A percentile compares a stretch with the other conserved stretches of the same genome.
These are phyloP conservation scores for Trichogramma evanescens DNA, from an alignment of 2,888 invertebrate genomes.

Conservation along the genomic window DNA sequence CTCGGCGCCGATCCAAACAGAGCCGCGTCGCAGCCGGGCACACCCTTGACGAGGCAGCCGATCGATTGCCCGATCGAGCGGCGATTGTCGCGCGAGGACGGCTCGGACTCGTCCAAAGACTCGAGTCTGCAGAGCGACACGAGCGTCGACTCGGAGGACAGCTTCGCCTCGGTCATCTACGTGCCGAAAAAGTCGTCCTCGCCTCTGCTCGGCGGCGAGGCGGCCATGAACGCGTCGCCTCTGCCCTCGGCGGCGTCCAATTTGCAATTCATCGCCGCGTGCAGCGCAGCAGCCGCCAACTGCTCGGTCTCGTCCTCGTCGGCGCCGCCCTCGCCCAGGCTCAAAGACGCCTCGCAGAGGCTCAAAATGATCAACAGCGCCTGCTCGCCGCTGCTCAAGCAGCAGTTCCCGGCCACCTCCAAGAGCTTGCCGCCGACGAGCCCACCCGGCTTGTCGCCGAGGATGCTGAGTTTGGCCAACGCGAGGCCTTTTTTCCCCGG, in stretches of 20 bases:
- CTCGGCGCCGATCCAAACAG: slow-evolving; percentile 10
- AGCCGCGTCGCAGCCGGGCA: slow-evolving; percentile 21
- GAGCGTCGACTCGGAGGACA: slow-evolving; percentile 88
- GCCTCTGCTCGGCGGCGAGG: slow-evolving; percentile 8
- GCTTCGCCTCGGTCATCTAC: slow-evolving; percentile 87
- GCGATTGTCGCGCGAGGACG: slow-evolving; percentile 77
- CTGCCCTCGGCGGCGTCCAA: slow-evolving; percentile 69
- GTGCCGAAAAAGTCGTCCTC: slow-evolving; percentile 67
- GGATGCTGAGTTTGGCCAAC: slow-evolving; percentile 27
- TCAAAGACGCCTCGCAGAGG: slow-evolving; percentile 55
- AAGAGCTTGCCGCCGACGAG: slow-evolving; percentile 50
- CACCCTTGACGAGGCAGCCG: background rate
- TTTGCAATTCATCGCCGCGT: slow-evolving; percentile 65
- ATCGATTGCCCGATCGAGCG: slow-evolving; percentile 50
- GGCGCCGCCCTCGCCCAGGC: slow-evolving; percentile 57
- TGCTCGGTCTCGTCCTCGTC: background rate
- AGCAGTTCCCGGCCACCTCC: slow-evolving; percentile 56
- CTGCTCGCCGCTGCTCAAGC: slow-evolving; percentile 49
- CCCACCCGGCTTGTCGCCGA: slow-evolving; percentile 39
- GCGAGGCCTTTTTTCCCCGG: slow-evolving; percentile 28
- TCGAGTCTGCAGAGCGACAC: slow-evolving; percentile 89
- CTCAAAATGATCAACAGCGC: no score
- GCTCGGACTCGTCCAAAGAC: slow-evolving; percentile 81
- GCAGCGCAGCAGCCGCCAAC: slow-evolving; percentile 44
- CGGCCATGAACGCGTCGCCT: background rate